phyloP scores from a whole-genome alignment of 2,113 vertebrate genomes.

The Toxotes jaculatrix region DNA sequence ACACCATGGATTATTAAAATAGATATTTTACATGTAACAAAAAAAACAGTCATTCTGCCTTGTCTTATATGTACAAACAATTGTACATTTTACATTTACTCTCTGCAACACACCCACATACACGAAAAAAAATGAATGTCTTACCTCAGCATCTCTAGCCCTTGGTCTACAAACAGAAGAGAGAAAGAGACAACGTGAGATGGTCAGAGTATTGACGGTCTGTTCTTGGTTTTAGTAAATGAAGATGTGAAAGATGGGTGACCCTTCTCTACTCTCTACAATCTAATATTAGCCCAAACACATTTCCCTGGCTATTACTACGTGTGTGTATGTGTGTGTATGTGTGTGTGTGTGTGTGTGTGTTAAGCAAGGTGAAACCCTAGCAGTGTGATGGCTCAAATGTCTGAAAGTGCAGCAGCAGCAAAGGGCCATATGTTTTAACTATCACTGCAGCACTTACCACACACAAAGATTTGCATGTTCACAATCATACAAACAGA shows the following conservation, averaged over 20 bases:
- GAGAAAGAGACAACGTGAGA: conserved; percentile 33
- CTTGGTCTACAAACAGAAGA: conserved; percentile 84
- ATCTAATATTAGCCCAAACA: conserved; percentile 88
- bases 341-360: conserved; percentile 14
- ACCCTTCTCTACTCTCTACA: conserved; percentile 64
- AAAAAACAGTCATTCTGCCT: neutral
- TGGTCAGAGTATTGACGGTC: conserved; percentile 19
- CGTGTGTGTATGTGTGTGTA: conserved; percentile 20
- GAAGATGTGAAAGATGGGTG: conserved; percentile 61
- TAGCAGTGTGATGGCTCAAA: conserved; percentile 76
- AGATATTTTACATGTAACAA: neutral
- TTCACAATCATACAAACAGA: neutral
- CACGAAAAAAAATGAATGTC: conserved; percentile 24
- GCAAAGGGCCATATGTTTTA: conserved; percentile 73
- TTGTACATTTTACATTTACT: neutral
- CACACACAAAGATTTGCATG: conserved; percentile 26
- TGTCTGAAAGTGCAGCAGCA: conserved; percentile 79
- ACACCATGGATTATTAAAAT: neutral
- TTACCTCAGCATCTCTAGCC: conserved; percentile 87
- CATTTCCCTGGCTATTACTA: conserved; percentile 79
- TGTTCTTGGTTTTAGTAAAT: conserved; percentile 62
- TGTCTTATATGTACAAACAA: neutral
- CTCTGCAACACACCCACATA: neutral
- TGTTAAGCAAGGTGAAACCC: conserved; percentile 76
- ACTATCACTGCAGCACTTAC: conserved; percentile 62